phyloP scores from a whole-genome alignment of 2,797 vertebrate species.

The Urophycis tenuis region DNA sequence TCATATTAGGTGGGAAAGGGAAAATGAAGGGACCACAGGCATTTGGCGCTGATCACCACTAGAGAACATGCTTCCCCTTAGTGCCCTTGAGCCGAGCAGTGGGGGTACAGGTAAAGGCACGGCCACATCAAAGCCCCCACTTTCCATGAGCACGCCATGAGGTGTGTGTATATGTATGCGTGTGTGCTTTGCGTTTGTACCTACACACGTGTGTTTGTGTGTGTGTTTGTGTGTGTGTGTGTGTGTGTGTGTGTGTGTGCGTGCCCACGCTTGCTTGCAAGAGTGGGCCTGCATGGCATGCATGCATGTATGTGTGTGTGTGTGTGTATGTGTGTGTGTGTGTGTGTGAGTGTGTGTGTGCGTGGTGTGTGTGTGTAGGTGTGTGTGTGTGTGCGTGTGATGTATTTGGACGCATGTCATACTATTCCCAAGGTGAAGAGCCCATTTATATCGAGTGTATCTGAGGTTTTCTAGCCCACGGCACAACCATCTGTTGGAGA shows the following conservation, averaged over 20 bases:
- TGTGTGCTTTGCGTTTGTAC: too few relatives aligned
- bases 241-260: too few relatives aligned
- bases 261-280: background rate
- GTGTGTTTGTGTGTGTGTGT: background rate
- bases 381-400: background rate
- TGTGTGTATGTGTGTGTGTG: background rate
- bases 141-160: background rate
- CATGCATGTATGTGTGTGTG: too few relatives aligned
- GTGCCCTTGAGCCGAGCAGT: conserved; percentile 24
- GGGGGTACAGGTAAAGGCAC: background rate
- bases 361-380: background rate
- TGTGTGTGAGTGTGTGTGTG: background rate
- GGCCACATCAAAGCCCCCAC: background rate
- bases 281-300: too few relatives aligned
- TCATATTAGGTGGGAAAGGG: conserved; percentile 33
- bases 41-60: conserved; percentile 7
- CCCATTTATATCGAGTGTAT: conserved; percentile 60
- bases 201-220: background rate
- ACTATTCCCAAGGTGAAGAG: conserved; percentile 58
- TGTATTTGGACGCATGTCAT: conserved; percentile 31
- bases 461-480: conserved; percentile 46
- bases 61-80: conserved; percentile 8
- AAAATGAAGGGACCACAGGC: conserved; percentile 23
- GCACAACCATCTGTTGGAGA: conserved; percentile 60
- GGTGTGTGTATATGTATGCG: background rate